These are phyloP conservation scores for Alloplasta piceator DNA, from an alignment of 2,888 invertebrate species.

Conservation along the genomic window DNA sequence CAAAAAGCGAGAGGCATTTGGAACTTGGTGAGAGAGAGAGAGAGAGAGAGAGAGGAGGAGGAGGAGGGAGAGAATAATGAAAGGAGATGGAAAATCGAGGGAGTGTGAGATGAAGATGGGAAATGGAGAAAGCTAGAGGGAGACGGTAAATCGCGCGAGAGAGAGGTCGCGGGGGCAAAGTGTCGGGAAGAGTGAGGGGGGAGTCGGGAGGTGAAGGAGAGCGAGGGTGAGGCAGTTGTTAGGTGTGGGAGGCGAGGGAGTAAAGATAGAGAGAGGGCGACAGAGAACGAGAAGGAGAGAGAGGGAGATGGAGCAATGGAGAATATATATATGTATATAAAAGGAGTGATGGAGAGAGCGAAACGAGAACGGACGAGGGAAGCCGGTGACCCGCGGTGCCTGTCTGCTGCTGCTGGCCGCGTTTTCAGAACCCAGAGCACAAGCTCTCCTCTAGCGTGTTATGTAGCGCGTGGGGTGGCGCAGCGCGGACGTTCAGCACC, in stretches of 20 bases:
- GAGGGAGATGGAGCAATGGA: conserved; percentile 28
- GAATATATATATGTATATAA: no score
- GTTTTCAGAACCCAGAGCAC: conserved; percentile 73
- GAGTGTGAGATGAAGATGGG: conserved; percentile 49
- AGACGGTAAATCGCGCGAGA: conserved; percentile 38
- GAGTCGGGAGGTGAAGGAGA: conserved; percentile 53
- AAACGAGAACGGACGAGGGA: conserved; percentile 71
- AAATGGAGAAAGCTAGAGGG: conserved; percentile 15
- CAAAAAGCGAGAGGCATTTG: no score
- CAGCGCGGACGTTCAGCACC: conserved; percentile 63
- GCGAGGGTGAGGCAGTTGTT: conserved; percentile 58
- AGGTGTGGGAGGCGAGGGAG: conserved; percentile 57
- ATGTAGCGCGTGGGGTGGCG: conserved; percentile 70
- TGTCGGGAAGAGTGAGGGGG: conserved; percentile 45
- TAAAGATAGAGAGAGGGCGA: conserved; percentile 31
- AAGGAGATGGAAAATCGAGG: conserved; percentile 16
- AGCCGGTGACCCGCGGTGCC: conserved; percentile 82
- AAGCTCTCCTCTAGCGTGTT: conserved; percentile 64
- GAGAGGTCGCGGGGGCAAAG: conserved; percentile 57
- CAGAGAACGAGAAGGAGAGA: conserved; percentile 38
- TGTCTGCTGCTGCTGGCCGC: conserved; percentile 81
- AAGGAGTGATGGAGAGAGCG: conserved; percentile 23
- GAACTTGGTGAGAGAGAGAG: background rate
- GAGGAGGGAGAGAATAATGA: background rate
- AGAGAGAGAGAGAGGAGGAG: background rate